Conservation (phyloP, 2,888 invertebrate species). For the Ochlodes sylvanus region DNA sequence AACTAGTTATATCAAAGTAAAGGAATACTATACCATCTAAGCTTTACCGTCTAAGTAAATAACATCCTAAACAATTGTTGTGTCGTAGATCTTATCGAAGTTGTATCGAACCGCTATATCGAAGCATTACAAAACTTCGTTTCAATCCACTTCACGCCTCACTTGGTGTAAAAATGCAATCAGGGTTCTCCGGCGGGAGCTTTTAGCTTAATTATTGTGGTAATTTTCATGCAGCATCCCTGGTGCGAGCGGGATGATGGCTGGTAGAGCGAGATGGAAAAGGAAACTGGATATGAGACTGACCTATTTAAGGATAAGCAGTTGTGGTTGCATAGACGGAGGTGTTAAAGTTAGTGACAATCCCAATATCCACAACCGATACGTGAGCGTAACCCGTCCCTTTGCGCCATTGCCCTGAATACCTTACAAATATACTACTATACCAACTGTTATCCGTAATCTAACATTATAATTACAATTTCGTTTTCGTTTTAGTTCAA, state of each 20-base stretch:
- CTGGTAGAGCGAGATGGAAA: background rate
- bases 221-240: slow-evolving; percentile 9
- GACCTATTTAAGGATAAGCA: slow-evolving; percentile 20
- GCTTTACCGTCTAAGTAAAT: too few species aligned
- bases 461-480: too few species aligned
- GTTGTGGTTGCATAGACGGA: background rate
- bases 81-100: background rate
- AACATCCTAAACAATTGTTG: too few species aligned
- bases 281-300: slow-evolving; percentile 7
- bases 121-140: background rate
- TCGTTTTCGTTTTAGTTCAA: too few species aligned
- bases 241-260: background rate
- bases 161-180: slow-evolving; percentile 1
- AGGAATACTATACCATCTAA: too few species aligned
- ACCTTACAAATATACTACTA: too few species aligned
- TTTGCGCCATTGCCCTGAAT: background rate
- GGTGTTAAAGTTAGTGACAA: background rate
- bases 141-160: background rate
- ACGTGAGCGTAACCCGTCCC: background rate
- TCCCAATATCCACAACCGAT: background rate
- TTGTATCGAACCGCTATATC: background rate
- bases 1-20: too few species aligned
- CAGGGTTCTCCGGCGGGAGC: background rate
- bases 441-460: too few species aligned
- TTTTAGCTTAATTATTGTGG: slow-evolving; percentile 20